Conservation (phyloP, 2,888 invertebrate species). For the Drosophila antonietae region DNA sequence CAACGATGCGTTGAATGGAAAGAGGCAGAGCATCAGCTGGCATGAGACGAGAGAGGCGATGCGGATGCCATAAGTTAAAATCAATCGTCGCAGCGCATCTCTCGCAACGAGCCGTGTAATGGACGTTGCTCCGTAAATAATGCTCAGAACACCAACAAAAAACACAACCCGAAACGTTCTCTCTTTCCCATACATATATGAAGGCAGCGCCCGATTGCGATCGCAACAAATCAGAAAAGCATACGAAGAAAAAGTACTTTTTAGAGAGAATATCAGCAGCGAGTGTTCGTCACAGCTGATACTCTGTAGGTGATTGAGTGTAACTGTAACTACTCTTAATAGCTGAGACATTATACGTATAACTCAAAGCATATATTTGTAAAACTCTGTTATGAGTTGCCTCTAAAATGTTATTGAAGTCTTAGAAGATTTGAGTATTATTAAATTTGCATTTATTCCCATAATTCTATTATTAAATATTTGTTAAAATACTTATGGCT, state of each 20-base stretch:
- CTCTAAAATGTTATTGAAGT: too few relatives aligned
- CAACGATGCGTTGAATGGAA: conserved; percentile 83
- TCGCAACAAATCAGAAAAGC: conserved; percentile 71
- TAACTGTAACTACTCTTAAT: too few relatives aligned
- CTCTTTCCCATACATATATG: conserved; percentile 29
- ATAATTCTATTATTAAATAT: too few relatives aligned
- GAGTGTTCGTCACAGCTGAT: neutral
- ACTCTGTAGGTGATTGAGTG: neutral
- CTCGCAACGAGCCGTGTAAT: conserved; percentile 75
- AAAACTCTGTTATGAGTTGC: too few relatives aligned
- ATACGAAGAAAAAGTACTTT: conserved; percentile 10
- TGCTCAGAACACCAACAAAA: conserved; percentile 32
- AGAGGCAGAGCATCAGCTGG: conserved; percentile 14
- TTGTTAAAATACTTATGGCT: too few relatives aligned
- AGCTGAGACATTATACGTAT: too few relatives aligned
- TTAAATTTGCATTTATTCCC: too few relatives aligned
- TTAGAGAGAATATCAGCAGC: neutral
- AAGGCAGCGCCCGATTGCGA: conserved; percentile 67
- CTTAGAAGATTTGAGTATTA: too few relatives aligned
- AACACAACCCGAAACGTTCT: conserved; percentile 33
- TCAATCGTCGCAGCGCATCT: conserved; percentile 73
- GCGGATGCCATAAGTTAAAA: conserved; percentile 59
- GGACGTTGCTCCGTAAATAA: conserved; percentile 62
- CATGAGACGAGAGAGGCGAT: conserved; percentile 14
- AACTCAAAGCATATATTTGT: too few relatives aligned